These are phyloP conservation scores for Holotrichia oblita DNA, from an alignment of 1,140 invertebrate species.

Conservation along the genomic window DNA sequence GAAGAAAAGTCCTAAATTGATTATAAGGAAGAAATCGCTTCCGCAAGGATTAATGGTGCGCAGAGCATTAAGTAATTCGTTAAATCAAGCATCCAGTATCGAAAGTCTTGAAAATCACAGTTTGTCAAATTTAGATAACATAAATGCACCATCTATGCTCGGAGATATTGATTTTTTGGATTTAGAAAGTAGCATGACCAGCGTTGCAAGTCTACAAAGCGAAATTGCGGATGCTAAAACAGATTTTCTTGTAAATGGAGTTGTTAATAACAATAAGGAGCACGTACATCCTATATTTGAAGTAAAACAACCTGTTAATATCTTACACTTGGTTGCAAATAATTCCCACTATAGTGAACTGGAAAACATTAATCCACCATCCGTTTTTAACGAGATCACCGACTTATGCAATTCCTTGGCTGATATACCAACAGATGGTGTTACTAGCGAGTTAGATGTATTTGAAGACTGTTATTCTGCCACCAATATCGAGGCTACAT, in stretches of 20 bases:
- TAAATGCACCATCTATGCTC: conserved; percentile 84
- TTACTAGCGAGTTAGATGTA: conserved; percentile 67
- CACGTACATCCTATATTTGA: conserved; percentile 62
- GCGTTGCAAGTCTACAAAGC: conserved; percentile 83
- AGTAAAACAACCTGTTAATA: conserved; percentile 62
- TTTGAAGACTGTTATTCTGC: conserved; percentile 66
- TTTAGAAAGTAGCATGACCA: conserved; percentile 83
- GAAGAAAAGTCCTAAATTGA: conserved; percentile 57
- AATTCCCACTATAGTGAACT: conserved; percentile 64
- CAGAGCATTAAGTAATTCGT: conserved; percentile 70
- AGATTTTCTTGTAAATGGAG: conserved; percentile 52
- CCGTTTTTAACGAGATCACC: conserved; percentile 69
- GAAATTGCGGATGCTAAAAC: conserved; percentile 71
- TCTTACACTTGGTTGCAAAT: conserved; percentile 57
- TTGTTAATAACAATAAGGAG: conserved; percentile 41
- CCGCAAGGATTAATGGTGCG: conserved; percentile 74
- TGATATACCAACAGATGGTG: conserved; percentile 67
- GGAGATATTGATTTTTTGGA: conserved; percentile 75
- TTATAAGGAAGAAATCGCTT: conserved; percentile 71
- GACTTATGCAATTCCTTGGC: conserved; percentile 70
- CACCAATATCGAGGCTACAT: conserved; percentile 58
- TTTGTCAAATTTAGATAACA: conserved; percentile 74
- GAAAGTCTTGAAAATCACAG: conserved; percentile 63
- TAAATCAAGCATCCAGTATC: conserved; percentile 68
- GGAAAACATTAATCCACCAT: conserved; percentile 72